Base-by-base conservation (phyloP, 2,797 vertebrate genomes). In the Halcyon smyrnensis region DNA sequence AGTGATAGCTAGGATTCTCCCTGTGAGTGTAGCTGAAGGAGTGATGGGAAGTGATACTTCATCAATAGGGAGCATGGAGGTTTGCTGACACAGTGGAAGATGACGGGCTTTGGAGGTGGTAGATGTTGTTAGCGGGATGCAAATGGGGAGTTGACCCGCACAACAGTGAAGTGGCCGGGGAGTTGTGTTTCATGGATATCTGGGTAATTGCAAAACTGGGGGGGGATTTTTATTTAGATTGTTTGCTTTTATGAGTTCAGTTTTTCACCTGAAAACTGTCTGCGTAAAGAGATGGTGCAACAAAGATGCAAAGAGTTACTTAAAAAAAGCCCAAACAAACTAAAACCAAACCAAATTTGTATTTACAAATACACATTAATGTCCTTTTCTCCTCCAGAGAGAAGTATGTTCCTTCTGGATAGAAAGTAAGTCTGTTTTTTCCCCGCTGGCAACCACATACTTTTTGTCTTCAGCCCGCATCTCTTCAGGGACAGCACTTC, bases 21-120 rank as follows among this genome's bases (percentile, higher is more conserved):
- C 1, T 0, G 11, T 0, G 2, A 46, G 24, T 0, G 5, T 28
- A 34, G 57, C 27, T 48, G 45, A 43, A 15, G 27, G 37, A 59
- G 21, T 21, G 36, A 57, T 82, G 50, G 74, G n/a, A 62, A 60
- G 36, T 9, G 41, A 19, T 15, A 27, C 25, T 2, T 0, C 24
- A 17, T 71, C 39, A 23, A 1, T 3, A 16, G n/a, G 7, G 28
- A 59, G 24, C 1, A 1, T 27, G 71, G 34, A 48, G 15, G 17
- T 74, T 82, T 32, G 24, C n/a, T 32, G 39, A 19, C 30, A 30
- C 12, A 4, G 3, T 12, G 63, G 27, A 23, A 73, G 64, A 11
- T 43, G 43, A 32, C 46, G 0, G 5, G 45, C 16, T 23, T 37
- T 70, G 67, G 43, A n/a, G 68, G 36, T 45, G 46, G 25, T 17